Conservation (phyloP, 1,140 invertebrate species). For the Saccostrea cuccullata region DNA sequence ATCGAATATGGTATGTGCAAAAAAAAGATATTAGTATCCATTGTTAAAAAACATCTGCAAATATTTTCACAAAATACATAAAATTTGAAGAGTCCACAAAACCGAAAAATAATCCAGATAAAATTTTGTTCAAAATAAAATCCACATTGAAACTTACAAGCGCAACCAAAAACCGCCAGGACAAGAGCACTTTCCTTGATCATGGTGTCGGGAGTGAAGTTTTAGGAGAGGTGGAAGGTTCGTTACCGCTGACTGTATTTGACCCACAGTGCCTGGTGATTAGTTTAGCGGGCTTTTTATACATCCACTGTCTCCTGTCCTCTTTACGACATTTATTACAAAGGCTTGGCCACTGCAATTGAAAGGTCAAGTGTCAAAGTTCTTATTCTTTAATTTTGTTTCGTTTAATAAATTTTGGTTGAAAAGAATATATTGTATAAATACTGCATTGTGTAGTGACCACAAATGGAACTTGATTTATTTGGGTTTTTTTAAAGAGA, state of each 20-base stretch:
- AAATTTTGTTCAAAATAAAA: neutral
- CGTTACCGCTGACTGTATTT: constrained; percentile 5
- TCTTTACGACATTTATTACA: constrained; percentile 7
- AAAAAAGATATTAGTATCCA: constrained; percentile 20
- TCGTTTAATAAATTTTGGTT: no score
- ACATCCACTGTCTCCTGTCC: constrained; percentile 20
- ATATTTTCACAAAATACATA: neutral
- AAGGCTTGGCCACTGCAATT: constrained; percentile 14
- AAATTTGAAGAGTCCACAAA: neutral
- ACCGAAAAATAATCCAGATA: neutral
- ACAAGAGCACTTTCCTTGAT: constrained; percentile 35
- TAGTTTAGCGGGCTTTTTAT: constrained; percentile 2
- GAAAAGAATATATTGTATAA: no score
- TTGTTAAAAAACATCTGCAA: neutral
- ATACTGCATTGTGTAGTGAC: no score
- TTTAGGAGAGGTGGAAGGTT: neutral
- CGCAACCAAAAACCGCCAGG: constrained; percentile 10
- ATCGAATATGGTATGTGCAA: neutral
- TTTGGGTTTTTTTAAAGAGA: no score
- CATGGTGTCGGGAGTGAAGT: neutral
- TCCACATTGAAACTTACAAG: constrained; percentile 35
- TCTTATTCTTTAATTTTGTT: neutral
- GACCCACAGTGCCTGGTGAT: constrained; percentile 38
- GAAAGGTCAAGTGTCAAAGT: constrained; percentile 25
- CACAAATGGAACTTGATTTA: no score